These are phyloP conservation scores for Molossus molossus DNA, from an alignment of 2,797 vertebrate genomes.

Conservation along the genomic window DNA sequence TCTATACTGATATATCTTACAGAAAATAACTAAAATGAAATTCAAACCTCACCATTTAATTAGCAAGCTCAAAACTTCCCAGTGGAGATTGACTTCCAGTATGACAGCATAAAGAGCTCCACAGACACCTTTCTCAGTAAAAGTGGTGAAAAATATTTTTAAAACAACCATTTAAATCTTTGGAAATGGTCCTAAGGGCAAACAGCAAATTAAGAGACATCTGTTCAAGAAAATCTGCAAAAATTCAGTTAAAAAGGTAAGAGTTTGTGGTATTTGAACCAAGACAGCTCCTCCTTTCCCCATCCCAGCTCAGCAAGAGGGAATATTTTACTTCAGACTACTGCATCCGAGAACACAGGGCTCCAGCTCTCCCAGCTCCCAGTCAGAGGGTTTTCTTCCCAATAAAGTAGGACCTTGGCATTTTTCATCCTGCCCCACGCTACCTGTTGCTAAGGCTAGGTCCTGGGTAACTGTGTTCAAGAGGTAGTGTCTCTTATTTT, in stretches of 20 bases:
- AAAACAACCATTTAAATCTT: conserved; percentile 12
- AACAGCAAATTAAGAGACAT: conserved; percentile 9
- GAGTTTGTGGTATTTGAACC: neutral
- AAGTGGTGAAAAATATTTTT: conserved; percentile 16
- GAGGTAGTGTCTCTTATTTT: neutral
- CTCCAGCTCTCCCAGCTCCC: neutral
- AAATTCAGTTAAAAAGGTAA: neutral
- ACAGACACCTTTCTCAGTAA: neutral
- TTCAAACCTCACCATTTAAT: neutral
- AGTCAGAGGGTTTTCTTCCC: neutral
- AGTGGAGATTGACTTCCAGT: neutral
- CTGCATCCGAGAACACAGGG: neutral
- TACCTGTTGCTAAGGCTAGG: neutral
- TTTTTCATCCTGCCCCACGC: neutral
- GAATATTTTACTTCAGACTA: neutral
- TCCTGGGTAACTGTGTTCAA: neutral
- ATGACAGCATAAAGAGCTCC: neutral
- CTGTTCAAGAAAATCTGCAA: conserved; percentile 38
- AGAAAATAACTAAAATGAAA: conserved; percentile 47
- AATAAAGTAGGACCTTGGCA: neutral
- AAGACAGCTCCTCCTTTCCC: neutral
- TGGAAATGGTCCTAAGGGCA: neutral
- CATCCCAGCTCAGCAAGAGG: neutral
- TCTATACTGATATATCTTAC: neutral
- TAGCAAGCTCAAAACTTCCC: conserved; percentile 48